Evolutionary conservation across 2,888 invertebrate species (phyloP).

Genomic region (Aethes cnicana): DNA sequence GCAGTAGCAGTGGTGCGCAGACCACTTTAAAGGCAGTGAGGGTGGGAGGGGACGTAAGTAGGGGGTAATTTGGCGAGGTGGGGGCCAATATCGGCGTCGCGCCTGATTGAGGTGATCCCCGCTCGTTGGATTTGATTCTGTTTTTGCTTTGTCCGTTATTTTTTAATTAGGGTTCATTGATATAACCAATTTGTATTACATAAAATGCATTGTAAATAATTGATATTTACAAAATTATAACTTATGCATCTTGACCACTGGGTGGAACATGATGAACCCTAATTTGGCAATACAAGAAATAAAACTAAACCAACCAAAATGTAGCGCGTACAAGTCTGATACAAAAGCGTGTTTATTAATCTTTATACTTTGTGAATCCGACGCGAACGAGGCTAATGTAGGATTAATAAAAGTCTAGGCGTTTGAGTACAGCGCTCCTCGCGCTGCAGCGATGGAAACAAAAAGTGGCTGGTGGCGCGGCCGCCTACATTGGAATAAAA

Average conservation of each 20-base stretch:
- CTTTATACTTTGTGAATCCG: slow-evolving; percentile 33
- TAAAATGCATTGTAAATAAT: too few species aligned
- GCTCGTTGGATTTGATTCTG: slow-evolving; percentile 70
- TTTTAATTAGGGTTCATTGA: slow-evolving; percentile 57
- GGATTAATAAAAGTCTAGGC: slow-evolving; percentile 79
- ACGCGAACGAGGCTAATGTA: slow-evolving; percentile 47
- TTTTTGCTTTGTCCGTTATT: slow-evolving; percentile 57
- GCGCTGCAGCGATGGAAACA: slow-evolving; percentile 79
- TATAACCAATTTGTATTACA: slow-evolving; percentile 20
- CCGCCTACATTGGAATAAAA: slow-evolving; percentile 82
- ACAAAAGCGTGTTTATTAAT: slow-evolving; percentile 20
- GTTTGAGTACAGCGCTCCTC: slow-evolving; percentile 78
- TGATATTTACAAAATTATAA: too few species aligned
- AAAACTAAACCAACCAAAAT: slow-evolving; percentile 1
- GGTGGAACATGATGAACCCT: too few species aligned
- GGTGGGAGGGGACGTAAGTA: slow-evolving; percentile 75
- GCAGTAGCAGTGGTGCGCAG: slow-evolving; percentile 77
- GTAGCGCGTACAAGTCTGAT: background rate
- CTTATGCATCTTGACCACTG: too few species aligned
- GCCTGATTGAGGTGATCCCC: slow-evolving; percentile 80
- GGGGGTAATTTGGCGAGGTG: slow-evolving; percentile 81
- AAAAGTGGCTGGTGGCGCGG: slow-evolving; percentile 79
- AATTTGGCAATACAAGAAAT: background rate
- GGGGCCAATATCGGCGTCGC: slow-evolving; percentile 78
- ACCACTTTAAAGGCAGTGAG: slow-evolving; percentile 81